Base-by-base conservation (phyloP, 2,113 vertebrate genomes). In the Urocolius indicus region DNA sequence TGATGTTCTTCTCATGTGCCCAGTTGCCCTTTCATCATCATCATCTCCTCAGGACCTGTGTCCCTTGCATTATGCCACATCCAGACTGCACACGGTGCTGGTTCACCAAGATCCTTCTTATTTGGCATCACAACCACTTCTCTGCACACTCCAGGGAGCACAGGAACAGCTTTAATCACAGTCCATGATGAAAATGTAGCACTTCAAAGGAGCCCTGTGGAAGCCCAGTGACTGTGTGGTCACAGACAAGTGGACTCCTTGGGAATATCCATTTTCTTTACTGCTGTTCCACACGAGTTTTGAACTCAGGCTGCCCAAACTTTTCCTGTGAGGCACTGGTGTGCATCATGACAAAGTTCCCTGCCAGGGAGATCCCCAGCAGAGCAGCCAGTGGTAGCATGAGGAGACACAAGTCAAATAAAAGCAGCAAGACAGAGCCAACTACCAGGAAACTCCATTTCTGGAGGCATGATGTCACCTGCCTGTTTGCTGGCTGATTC, bases 301-400 rank as follows among this genome's bases (percentile, higher is more conserved):
- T 46, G 54, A 58, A 61, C 30, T 87, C 27, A 23, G 45, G 51
- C 29, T 81, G 73, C 77, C 68, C 24, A 13, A 71, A 51, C 36
- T 29, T 29, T 13, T 63, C n/a, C 65, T 21, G 16, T 13, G 36
- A 74, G 43, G 43, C 32, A 12, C 20, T 43, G 36, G 29, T 61
- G 22, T 46, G 45, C 79, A 34, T 14, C 49, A 55, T 0, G 3
- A 41, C 12, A 36, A 41, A 74, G 8, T 21, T 36, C 48, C 13
- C 32, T 14, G 65, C 32, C 45, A 58, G 36, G 54, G 67, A 57
- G 24, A 3, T 18, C 41, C 13, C 38, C 6, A 2, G 3, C 0
- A 1, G 41, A 77, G 41, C 0, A 0, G 12, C 32, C 4, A 2
- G 72, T 0, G 5, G 58, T 20, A 24, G 63, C 23, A 29, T 1